These are phyloP conservation scores for Neopelma chrysocephalum DNA, from an alignment of 2,797 vertebrate species.

Conservation along the genomic window DNA sequence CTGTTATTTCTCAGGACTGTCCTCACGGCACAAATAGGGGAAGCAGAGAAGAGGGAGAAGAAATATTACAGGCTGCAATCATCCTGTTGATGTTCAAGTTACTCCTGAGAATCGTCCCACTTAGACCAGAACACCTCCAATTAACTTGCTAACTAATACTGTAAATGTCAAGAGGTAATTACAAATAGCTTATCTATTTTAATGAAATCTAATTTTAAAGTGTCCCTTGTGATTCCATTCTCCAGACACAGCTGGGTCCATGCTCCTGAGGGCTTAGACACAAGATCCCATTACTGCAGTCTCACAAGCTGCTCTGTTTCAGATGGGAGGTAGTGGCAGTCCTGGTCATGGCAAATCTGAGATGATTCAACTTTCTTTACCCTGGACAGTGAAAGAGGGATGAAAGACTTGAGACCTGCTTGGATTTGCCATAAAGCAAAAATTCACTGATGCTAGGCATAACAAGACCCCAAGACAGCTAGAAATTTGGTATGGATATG, in stretches of 20 bases:
- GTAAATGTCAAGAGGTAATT: conserved; percentile 32
- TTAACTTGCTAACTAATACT: conserved; percentile 22
- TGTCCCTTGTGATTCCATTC: neutral
- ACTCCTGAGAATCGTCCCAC: neutral
- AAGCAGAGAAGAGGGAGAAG: neutral
- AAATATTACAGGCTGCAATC: neutral
- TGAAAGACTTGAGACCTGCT: neutral
- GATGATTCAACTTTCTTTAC: neutral
- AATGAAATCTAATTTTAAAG: neutral
- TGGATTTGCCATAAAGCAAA: neutral
- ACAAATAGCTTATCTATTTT: conserved; percentile 3
- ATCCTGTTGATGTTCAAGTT: neutral
- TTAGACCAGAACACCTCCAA: neutral
- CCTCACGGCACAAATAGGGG: neutral
- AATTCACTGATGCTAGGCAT: neutral
- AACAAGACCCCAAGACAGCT: neutral
- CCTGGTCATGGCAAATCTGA: neutral
- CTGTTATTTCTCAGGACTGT: neutral
- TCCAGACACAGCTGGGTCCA: neutral
- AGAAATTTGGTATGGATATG: neutral
- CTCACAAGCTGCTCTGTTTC: neutral
- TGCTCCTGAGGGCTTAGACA: neutral
- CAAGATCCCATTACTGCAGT: neutral
- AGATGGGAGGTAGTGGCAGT: neutral
- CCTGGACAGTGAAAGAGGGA: neutral